Base-by-base conservation (phyloP, 2,113 vertebrate species). In the Zosterops borbonicus region DNA sequence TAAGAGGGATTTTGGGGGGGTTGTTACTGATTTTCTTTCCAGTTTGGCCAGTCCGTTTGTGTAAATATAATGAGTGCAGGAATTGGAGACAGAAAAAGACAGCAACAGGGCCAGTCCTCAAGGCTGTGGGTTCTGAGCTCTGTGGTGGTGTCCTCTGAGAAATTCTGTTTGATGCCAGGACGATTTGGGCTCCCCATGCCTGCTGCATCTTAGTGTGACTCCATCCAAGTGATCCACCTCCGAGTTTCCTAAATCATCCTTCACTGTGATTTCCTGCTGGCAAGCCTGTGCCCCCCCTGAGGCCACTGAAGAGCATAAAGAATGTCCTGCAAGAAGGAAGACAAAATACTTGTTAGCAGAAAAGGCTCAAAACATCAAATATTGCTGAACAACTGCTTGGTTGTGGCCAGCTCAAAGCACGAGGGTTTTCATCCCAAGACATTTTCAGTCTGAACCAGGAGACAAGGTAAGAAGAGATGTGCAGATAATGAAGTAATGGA, bases 1-100 rank as follows among this genome's bases (percentile, higher is more conserved):
- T 2, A 4, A 23, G 33, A 46, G 22, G 8, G 14, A 21, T 20
- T 1, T 49, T 8, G 16, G 1, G 5, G 9, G 6, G 13, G 5
- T 47, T 78, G 29, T 35, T 4, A 6, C 22, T 47, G 59, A 21
- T 35, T 64, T 75, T 78, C 3, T 88, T 90, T 77, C 41, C 21
- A 33, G 27, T 41, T 74, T 70, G 39, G 55, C 5, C 50, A 80
- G 52, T 37, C 33, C 0, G 1, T 91, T 82, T 41, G 6, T 46
- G 28, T 73, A 92, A 91, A 82, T 19, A 41, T 41, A 53, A 69
- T 9, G 23, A 58, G 8, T 83, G 52, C 27, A 52, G 33, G 25
- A 69, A 77, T 67, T 9, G 13, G 29, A 67, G 89, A 42, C 6
- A 55, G 74, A 42, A 82, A 22, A 49, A 41, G 15, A 20, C 50